A percentile compares a stretch with the other conserved stretches of the same genome.
Evolutionary conservation across 2,797 vertebrate species (phyloP).

Genomic region (Alfaro cultratus): DNA sequence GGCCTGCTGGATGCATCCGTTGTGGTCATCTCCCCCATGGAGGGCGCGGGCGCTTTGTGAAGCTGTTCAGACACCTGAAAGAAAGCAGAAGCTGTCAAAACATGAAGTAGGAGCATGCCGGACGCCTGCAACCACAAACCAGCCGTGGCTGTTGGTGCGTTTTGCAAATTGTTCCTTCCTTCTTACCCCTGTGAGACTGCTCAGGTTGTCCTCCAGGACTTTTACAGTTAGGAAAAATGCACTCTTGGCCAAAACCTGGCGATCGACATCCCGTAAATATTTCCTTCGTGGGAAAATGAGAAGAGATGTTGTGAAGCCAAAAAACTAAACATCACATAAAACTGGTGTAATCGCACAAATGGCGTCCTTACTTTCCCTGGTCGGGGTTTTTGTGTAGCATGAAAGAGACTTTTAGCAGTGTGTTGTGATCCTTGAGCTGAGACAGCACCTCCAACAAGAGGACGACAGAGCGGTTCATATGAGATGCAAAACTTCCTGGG

Average conservation of each 20-base stretch:
- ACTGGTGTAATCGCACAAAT: not conserved
- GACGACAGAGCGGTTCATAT: constrained; percentile 99
- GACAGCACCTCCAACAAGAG: constrained; percentile 93
- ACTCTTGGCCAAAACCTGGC: constrained; percentile 95
- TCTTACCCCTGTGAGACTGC: constrained; percentile 89
- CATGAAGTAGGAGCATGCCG: constrained; percentile 41
- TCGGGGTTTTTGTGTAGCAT: constrained; percentile 99
- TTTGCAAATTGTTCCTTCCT: constrained; percentile 25
- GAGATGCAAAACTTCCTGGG: constrained; percentile 97
- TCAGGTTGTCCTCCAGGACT: constrained; percentile 96
- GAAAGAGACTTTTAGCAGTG: constrained; percentile 94
- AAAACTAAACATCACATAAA: constrained; percentile 22
- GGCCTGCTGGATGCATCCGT: constrained; percentile 88
- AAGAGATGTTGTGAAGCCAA: constrained; percentile 37
- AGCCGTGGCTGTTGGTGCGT: constrained; percentile 18
- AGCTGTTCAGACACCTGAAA: constrained; percentile 87
- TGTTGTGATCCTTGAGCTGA: constrained; percentile 93
- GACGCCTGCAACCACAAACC: constrained; percentile 23
- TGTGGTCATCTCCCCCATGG: constrained; percentile 93
- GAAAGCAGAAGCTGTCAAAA: constrained; percentile 64
- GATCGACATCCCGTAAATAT: constrained; percentile 98
- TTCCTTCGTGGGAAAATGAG: constrained; percentile 81
- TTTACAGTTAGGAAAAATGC: constrained; percentile 97
- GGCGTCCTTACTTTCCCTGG: constrained; percentile 94
- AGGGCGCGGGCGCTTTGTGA: constrained; percentile 76